Evolutionary conservation across 2,113 vertebrate genomes (phyloP).

Genomic region (Hypocryptadius cinnamomeus): DNA sequence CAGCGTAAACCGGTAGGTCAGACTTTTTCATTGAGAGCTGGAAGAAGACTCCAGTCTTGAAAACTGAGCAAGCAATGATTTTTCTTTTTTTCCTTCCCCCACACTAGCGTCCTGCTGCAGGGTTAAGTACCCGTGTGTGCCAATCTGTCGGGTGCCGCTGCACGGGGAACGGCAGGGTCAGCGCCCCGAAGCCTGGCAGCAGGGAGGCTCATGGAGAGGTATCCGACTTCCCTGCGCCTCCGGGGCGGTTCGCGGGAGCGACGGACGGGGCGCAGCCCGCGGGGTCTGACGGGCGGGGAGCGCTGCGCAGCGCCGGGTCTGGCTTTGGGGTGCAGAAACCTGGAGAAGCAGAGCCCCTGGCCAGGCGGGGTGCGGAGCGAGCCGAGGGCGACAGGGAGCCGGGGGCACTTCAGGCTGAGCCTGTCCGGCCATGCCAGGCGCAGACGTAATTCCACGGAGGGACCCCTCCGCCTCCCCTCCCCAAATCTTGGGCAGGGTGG

Average conservation of each 20-base stretch:
- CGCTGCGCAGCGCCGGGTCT: background rate
- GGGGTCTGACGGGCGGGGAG: background rate
- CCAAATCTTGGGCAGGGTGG: background rate
- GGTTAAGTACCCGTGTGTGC: background rate
- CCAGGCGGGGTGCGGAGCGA: background rate
- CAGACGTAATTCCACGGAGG: background rate
- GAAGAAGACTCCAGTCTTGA: background rate
- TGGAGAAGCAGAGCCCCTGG: background rate
- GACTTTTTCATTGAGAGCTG: background rate
- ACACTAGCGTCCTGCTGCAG: background rate
- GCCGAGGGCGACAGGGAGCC: background rate
- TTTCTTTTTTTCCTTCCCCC: background rate
- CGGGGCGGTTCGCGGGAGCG: background rate
- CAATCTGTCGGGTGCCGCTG: background rate
- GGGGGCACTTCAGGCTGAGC: background rate
- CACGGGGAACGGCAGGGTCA: background rate
- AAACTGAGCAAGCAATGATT: background rate
- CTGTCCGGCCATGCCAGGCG: background rate
- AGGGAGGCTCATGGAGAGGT: background rate
- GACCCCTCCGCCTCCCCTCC: constrained; percentile 14
- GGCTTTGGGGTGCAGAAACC: background rate
- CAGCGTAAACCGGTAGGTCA: too few relatives aligned
- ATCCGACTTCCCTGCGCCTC: background rate
- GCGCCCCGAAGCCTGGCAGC: background rate
- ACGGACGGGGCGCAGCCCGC: background rate